Evolutionary conservation across 2,888 invertebrate species (phyloP).

Genomic region (Sphaerophoria rueppellii): DNA sequence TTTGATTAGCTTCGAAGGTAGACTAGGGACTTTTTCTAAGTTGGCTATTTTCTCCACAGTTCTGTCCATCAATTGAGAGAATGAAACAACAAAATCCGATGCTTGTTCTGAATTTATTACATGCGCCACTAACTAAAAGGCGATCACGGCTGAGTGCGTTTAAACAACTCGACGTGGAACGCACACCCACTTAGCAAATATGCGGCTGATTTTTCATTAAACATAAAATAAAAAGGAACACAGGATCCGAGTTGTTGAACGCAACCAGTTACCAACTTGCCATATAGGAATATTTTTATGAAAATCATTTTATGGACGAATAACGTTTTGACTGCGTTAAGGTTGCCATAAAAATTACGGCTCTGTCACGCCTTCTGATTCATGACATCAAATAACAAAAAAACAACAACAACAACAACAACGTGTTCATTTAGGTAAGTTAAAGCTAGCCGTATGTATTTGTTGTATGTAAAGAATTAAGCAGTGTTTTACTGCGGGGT

Average conservation of each 20-base stretch:
- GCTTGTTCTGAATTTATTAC: slow-evolving; percentile 68
- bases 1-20: no score
- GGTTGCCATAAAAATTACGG: slow-evolving; percentile 72
- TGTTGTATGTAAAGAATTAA: not conserved
- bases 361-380: slow-evolving; percentile 73
- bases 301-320: slow-evolving; percentile 73
- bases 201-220: slow-evolving; percentile 29
- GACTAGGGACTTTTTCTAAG: no score
- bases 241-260: slow-evolving; percentile 53
- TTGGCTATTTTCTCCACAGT: not conserved
- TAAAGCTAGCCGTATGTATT: slow-evolving; percentile 4
- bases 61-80: slow-evolving; percentile 21
- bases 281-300: slow-evolving; percentile 24
- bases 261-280: slow-evolving; percentile 5
- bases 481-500: slow-evolving; percentile 14
- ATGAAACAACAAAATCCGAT: slow-evolving; percentile 38
- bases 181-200: slow-evolving; percentile 63
- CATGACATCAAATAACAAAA: slow-evolving; percentile 32
- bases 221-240: not conserved
- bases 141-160: slow-evolving; percentile 70
- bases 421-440: slow-evolving; percentile 57
- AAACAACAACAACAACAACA: not conserved
- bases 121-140: slow-evolving; percentile 69
- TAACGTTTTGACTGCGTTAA: slow-evolving; percentile 71
- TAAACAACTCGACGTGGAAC: slow-evolving; percentile 38